Conservation (phyloP, 2,113 vertebrate species). For the Syrrhaptes paradoxus region DNA sequence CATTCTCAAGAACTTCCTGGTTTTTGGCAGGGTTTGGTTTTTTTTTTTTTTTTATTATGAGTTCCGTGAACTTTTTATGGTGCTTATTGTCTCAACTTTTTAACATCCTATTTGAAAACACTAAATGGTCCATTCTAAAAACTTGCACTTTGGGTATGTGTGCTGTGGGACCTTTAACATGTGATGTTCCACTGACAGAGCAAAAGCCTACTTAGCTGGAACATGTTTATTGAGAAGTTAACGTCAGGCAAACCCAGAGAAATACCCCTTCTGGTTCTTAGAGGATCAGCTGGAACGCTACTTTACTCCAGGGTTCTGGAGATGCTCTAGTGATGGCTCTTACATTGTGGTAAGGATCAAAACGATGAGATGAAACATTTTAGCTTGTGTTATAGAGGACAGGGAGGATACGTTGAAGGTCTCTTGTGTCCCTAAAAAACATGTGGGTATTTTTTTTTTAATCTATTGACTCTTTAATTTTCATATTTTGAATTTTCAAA, state of each 20-base stretch:
- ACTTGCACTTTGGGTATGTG: not conserved
- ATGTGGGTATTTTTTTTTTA: not conserved
- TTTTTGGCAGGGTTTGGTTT: not conserved
- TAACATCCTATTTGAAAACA: not conserved
- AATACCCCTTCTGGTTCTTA: not conserved
- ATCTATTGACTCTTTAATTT: not conserved
- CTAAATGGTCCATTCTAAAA: not conserved
- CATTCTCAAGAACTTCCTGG: conserved; percentile 48
- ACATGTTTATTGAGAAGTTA: not conserved
- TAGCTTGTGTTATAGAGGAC: not conserved
- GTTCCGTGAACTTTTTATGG: not conserved
- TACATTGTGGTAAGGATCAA: not conserved
- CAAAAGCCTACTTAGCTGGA: not conserved
- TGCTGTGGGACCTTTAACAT: not conserved
- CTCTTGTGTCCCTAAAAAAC: not conserved
- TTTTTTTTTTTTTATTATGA: not conserved
- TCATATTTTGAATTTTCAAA: not conserved
- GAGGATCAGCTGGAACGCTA: not conserved
- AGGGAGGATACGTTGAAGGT: not conserved
- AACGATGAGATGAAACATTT: not conserved
- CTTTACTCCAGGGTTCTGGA: not conserved
- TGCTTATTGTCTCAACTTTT: not conserved
- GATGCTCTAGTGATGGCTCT: not conserved
- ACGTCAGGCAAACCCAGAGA: not conserved
- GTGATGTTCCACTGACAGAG: not conserved